These are phyloP conservation scores for Agapetus fuscipes DNA, from an alignment of 2,888 invertebrate genomes.

Conservation along the genomic window DNA sequence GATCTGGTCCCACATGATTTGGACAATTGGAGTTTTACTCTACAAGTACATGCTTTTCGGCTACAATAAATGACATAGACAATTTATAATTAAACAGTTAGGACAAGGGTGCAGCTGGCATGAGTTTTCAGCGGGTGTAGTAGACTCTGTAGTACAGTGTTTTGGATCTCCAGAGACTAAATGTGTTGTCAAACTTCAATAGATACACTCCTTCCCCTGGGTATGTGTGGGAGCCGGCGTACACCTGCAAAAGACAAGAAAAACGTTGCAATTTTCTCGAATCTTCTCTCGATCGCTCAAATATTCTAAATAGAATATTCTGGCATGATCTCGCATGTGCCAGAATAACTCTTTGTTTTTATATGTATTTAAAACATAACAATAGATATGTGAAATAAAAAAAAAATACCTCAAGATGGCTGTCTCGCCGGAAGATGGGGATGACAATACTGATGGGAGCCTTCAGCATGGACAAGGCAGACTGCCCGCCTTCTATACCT, in stretches of 20 bases:
- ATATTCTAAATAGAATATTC: too few relatives aligned
- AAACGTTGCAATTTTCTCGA: background rate
- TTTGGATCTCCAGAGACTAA: slow-evolving; percentile 98
- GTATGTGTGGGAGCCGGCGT: slow-evolving; percentile 94
- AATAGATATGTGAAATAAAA: too few relatives aligned
- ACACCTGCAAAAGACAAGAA: slow-evolving; percentile 51
- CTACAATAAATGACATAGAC: too few relatives aligned
- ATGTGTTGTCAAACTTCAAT: slow-evolving; percentile 98
- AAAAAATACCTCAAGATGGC: slow-evolving; percentile 66
- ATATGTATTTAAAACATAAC: too few relatives aligned
- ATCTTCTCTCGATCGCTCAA: too few relatives aligned
- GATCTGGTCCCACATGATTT: too few relatives aligned
- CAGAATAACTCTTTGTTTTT: too few relatives aligned
- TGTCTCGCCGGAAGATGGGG: slow-evolving; percentile 92
- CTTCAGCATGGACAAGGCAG: slow-evolving; percentile 27
- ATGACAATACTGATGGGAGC: slow-evolving; percentile 77
- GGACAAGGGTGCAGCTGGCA: too few relatives aligned
- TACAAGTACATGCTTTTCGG: too few relatives aligned
- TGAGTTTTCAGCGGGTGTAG: slow-evolving; percentile 68
- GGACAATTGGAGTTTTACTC: too few relatives aligned
- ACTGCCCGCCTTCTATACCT: slow-evolving; percentile 22
- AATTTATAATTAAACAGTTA: too few relatives aligned
- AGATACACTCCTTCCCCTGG: slow-evolving; percentile 96
- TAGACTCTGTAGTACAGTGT: slow-evolving; percentile 98
- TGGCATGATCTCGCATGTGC: too few relatives aligned